Conservation (phyloP, 2,888 invertebrate genomes). For the Alloscopus bannaensis region DNA sequence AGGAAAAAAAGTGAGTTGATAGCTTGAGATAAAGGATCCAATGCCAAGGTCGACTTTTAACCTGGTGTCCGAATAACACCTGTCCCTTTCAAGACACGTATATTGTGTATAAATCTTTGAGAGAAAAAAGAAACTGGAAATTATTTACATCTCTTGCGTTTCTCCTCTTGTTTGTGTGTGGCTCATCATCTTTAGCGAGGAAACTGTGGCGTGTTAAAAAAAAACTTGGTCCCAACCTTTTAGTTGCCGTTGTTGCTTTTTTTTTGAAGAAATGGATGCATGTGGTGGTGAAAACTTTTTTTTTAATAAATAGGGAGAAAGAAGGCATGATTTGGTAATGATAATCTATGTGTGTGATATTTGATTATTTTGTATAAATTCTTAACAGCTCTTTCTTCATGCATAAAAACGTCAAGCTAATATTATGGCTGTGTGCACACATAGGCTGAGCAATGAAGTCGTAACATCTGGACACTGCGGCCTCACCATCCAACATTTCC, state of each 20-base stretch:
- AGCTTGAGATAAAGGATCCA: constrained; percentile 61
- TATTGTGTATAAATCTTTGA: too few species aligned
- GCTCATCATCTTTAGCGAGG: too few species aligned
- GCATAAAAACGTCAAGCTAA: background rate
- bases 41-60: constrained; percentile 73
- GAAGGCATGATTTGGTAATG: too few species aligned
- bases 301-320: too few species aligned
- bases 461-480: constrained; percentile 61
- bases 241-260: too few species aligned
- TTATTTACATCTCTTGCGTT: background rate
- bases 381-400: constrained; percentile 23
- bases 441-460: constrained; percentile 9
- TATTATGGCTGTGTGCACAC: background rate
- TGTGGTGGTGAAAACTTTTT: too few species aligned
- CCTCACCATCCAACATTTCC: background rate
- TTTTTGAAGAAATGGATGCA: too few species aligned
- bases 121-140: too few species aligned
- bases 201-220: too few species aligned
- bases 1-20: constrained; percentile 21
- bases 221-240: too few species aligned
- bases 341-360: background rate
- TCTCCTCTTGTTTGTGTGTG: constrained; percentile 2
- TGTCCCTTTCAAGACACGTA: constrained; percentile 60
- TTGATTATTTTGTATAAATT: constrained; percentile 35
- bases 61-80: constrained; percentile 72